These are phyloP conservation scores for Amblyraja radiata DNA, from an alignment of 2,797 vertebrate species.

Conservation along the genomic window DNA sequence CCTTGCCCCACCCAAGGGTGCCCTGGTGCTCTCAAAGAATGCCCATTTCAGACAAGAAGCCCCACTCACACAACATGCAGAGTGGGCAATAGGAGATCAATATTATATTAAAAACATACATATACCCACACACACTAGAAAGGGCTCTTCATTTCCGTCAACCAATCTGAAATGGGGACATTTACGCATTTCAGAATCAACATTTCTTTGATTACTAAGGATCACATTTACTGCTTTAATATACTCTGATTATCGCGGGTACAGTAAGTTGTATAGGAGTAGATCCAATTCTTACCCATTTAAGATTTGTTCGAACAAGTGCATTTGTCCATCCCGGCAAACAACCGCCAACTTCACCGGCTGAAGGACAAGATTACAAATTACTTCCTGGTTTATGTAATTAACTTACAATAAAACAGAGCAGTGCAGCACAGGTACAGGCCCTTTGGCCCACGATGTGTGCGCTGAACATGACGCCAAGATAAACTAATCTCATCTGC, in stretches of 20 bases:
- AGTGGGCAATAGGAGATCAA: not conserved
- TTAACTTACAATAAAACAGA: not conserved
- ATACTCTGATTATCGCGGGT: too few relatives aligned
- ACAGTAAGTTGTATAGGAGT: not conserved
- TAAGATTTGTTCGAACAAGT: conserved; percentile 94
- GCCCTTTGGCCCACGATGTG: too few relatives aligned
- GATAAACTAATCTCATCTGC: too few relatives aligned
- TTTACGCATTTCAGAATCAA: not conserved
- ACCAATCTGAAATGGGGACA: not conserved
- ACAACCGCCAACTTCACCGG: conserved; percentile 89
- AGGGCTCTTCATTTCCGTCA: not conserved
- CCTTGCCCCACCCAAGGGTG: not conserved
- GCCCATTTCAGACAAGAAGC: not conserved
- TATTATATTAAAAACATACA: too few relatives aligned
- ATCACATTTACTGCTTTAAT: too few relatives aligned
- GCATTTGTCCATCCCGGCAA: conserved; percentile 86
- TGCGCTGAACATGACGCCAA: too few relatives aligned
- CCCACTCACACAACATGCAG: not conserved
- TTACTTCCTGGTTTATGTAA: not conserved
- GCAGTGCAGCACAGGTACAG: too few relatives aligned
- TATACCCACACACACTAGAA: too few relatives aligned
- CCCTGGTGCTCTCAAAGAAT: not conserved
- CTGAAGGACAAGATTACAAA: conserved; percentile 53
- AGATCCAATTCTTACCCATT: conserved; percentile 77
- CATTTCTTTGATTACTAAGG: too few relatives aligned